Evolutionary conservation across 2,888 invertebrate species (phyloP), one percentile per base, ranked within the genome.

Genomic region (Diarsia dahlii): DNA sequence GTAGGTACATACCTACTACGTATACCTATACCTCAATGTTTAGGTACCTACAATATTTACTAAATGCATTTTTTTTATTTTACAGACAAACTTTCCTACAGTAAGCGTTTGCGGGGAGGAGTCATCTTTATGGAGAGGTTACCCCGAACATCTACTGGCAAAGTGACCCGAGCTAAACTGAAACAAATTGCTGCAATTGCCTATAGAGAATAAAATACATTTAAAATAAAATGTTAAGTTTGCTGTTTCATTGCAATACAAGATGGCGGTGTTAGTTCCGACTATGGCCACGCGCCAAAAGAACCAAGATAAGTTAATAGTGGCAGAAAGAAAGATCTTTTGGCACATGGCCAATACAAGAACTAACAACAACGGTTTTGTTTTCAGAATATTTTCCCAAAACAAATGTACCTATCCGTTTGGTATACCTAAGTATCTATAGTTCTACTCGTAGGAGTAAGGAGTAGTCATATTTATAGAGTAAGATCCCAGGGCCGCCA

Each of bases 101-200:
- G 88, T 3, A 94, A 95, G 71, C 92, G 92, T 10, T 87, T 95
- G 10, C 88, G 93, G 58, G 95, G 95, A 1, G 95, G 95, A 12
- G 95, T 95, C 1, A 87, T 94, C 18, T 94, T 95, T 71, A 54
- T 95, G 74, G 88, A 92, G 1, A 71, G 81, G 15, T 73, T 95
- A 18, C 94, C 94, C 9, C 74, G 91, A 75, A 94, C 94, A 0
- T 90, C 94, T 0, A 82, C 93, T 0, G 91, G 91, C 0, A 95
- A 95, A 80, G 84, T 94, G 3, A 91, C 91, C 3, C 84, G 91
- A 28, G 88, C 75, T 0, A 87, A 88, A 65, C 74, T 92, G 58
- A 81, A 83, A 46, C 66, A 87, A 77, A 81, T 92, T 8, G 90
- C 77, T n/a, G 46, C 74, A 20, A 78, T 81, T 15, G 78, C 85